phyloP scores from a whole-genome alignment of 2,797 vertebrate species.

The Lepidocolaptes lacrymiger region DNA sequence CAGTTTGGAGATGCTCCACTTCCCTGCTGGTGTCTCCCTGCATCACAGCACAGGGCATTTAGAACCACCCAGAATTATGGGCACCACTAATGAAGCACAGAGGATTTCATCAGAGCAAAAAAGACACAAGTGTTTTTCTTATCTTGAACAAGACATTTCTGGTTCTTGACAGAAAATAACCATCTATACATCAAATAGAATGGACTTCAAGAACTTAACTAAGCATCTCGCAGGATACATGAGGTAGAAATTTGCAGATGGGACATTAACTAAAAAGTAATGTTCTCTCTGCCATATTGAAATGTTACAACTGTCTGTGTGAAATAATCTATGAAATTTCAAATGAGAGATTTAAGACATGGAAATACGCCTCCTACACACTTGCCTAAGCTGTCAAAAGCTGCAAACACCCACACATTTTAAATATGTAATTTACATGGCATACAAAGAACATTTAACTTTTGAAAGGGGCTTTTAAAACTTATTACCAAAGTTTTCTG shows the following conservation, averaged over 20 bases:
- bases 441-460: background rate
- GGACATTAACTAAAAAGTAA: background rate
- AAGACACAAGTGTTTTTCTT: rapidly evolving
- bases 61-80: background rate
- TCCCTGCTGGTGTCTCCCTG: background rate
- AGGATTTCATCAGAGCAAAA: background rate
- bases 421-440: background rate
- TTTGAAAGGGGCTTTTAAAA: background rate
- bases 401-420: background rate
- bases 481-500: background rate
- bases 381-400: background rate
- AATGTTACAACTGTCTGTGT: background rate
- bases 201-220: background rate
- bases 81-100: rapidly evolving
- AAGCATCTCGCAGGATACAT: background rate
- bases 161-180: background rate
- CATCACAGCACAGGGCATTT: background rate
- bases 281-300: background rate
- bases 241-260: background rate
- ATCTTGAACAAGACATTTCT: background rate
- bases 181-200: background rate
- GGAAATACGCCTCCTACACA: background rate
- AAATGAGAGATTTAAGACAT: background rate
- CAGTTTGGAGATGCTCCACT: background rate
- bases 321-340: background rate